These are phyloP conservation scores for Euwallacea similis DNA, from an alignment of 1,140 invertebrate genomes.

Conservation along the genomic window DNA sequence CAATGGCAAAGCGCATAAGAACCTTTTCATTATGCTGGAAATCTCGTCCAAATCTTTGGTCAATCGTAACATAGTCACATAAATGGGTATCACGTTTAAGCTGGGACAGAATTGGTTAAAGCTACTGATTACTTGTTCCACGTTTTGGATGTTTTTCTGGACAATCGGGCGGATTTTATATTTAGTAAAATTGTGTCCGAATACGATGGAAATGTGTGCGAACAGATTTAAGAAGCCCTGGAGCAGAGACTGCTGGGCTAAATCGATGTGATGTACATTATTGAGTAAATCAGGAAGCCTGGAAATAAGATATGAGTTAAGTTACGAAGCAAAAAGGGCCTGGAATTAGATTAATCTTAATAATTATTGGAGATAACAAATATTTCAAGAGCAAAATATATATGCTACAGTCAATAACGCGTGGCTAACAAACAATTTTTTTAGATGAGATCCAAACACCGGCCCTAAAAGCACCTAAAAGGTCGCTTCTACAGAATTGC, in stretches of 20 bases:
- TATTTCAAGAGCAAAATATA: not conserved
- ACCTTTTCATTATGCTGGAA: conserved; percentile 57
- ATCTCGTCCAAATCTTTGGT: conserved; percentile 55
- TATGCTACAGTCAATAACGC: no score
- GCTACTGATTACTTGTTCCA: conserved; percentile 53
- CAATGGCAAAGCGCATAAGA: conserved; percentile 59
- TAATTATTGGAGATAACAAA: no score
- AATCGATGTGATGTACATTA: conserved; percentile 50
- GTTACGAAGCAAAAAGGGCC: not conserved
- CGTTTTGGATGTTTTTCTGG: conserved; percentile 54
- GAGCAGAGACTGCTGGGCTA: conserved; percentile 49
- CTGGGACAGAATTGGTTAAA: conserved; percentile 54
- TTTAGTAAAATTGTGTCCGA: conserved; percentile 57
- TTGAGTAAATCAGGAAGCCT: conserved; percentile 56
- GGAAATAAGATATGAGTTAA: conserved; percentile 2
- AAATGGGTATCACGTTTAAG: conserved; percentile 60
- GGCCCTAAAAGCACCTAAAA: no score
- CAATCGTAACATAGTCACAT: conserved; percentile 56
- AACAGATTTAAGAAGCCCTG: conserved; percentile 56
- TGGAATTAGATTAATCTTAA: not conserved
- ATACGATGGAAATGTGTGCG: conserved; percentile 56
- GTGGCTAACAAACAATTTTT: no score
- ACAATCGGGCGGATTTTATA: conserved; percentile 59
- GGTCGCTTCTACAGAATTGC: no score
- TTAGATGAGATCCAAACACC: no score